Conservation (phyloP, 2,888 invertebrate genomes). For the Troides helena region DNA sequence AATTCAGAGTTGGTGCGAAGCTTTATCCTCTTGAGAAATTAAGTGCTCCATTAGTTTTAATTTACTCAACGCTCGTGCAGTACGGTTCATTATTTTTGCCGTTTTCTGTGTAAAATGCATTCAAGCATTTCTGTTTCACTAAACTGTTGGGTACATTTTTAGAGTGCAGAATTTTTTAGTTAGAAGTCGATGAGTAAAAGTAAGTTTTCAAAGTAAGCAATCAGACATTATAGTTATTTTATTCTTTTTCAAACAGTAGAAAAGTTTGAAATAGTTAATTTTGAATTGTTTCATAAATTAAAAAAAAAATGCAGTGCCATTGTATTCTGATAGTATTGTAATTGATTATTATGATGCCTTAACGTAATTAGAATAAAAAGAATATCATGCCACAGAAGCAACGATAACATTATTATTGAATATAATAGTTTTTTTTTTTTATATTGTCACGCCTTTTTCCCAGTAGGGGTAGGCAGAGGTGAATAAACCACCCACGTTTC, state of each 20-base stretch:
- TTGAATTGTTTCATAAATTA: no score
- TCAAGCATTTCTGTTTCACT: constrained; percentile 46
- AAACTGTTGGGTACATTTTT: constrained; percentile 13
- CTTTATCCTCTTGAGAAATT: constrained; percentile 78
- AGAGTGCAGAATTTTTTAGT: constrained; percentile 2
- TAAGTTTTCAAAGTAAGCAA: background rate
- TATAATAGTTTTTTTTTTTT: no score
- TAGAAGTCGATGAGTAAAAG: background rate
- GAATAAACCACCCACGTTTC: no score
- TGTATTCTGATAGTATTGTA: no score
- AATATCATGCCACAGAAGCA: no score
- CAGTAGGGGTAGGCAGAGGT: no score
- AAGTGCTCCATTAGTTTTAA: constrained; percentile 79
- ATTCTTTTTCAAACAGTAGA: background rate
- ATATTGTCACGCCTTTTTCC: no score
- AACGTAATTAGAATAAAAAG: no score
- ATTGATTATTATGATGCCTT: no score
- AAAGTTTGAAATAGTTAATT: background rate
- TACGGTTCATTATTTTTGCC: constrained; percentile 68
- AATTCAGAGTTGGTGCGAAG: constrained; percentile 49
- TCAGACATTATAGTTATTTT: background rate
- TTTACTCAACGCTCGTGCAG: constrained; percentile 67
- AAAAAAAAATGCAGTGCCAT: no score
- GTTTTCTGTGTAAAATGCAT: constrained; percentile 66
- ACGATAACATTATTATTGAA: no score